phyloP scores from a whole-genome alignment of 2,113 vertebrate genomes.

The Solea senegalensis region DNA sequence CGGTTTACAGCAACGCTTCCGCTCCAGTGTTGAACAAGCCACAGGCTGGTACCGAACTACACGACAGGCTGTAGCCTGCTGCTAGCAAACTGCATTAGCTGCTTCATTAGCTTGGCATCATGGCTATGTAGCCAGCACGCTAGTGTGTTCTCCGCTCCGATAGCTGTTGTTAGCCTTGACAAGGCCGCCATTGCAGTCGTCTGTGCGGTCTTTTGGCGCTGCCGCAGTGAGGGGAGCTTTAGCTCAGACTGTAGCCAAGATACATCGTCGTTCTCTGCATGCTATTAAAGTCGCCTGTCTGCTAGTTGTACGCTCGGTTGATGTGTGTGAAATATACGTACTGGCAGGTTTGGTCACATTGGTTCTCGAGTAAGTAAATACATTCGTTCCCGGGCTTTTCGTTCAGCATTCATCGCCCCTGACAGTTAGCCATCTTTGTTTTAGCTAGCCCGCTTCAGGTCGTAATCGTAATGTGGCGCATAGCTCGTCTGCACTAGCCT shows the following conservation, averaged over 20 bases:
- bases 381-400: constrained; percentile 79
- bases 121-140: constrained; percentile 73
- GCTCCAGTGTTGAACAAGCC: constrained; percentile 38
- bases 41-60: constrained; percentile 7
- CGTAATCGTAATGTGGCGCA: not conserved
- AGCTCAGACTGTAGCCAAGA: constrained; percentile 27
- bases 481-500: no score
- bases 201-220: constrained; percentile 45
- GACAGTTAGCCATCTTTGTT: constrained; percentile 76
- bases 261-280: not conserved
- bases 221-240: constrained; percentile 54
- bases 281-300: fast-evolving
- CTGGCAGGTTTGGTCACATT: no score
- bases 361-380: constrained; percentile 37
- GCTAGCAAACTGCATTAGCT: constrained; percentile 65
- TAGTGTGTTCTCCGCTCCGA: constrained; percentile 45
- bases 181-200: constrained; percentile 73
- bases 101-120: constrained; percentile 67
- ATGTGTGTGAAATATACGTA: no score
- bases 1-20: constrained; percentile 49
- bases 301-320: no score
- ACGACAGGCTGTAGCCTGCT: constrained; percentile 25
- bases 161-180: constrained; percentile 56
- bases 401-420: constrained; percentile 29
- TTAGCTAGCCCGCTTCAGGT: constrained; percentile 45